Conservation (phyloP, 2,797 vertebrate species). For the Melanogrammus aeglefinus region DNA sequence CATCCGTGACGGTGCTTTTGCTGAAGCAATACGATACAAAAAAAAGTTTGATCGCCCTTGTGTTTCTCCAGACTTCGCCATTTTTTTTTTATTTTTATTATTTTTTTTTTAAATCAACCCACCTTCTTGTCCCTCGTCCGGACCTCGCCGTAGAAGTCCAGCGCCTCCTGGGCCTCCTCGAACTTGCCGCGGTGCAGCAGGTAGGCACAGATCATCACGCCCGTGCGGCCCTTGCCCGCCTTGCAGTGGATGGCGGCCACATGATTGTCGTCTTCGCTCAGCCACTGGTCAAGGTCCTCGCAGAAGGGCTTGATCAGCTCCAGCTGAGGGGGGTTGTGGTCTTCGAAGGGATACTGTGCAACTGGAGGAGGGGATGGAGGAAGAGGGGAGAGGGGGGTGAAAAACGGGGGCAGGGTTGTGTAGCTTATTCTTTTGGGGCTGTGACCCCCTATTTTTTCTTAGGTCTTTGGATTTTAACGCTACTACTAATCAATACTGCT, state of each 20-base stretch:
- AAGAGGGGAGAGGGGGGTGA: conserved; percentile 29
- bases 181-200: conserved; percentile 97
- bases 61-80: not conserved
- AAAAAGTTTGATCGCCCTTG: not conserved
- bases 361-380: conserved; percentile 70
- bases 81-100: no score
- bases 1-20: not conserved
- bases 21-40: not conserved
- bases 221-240: conserved; percentile 98
- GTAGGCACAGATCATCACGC: conserved; percentile 99
- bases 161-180: conserved; percentile 91
- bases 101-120: conserved; percentile 1
- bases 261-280: conserved; percentile 98
- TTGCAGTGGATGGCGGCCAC: conserved; percentile 99
- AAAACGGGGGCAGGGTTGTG: not conserved
- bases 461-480: not conserved
- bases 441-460: not conserved
- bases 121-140: conserved; percentile 99
- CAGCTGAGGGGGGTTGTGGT: conserved; percentile 99
- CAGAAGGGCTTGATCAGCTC: conserved; percentile 99
- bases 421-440: not conserved
- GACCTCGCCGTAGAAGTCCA: conserved; percentile 99
- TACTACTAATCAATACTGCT: no score
- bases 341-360: conserved; percentile 99
- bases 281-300: conserved; percentile 99